Conservation (phyloP, 2,888 invertebrate genomes). For the Geophilus truncorum region DNA sequence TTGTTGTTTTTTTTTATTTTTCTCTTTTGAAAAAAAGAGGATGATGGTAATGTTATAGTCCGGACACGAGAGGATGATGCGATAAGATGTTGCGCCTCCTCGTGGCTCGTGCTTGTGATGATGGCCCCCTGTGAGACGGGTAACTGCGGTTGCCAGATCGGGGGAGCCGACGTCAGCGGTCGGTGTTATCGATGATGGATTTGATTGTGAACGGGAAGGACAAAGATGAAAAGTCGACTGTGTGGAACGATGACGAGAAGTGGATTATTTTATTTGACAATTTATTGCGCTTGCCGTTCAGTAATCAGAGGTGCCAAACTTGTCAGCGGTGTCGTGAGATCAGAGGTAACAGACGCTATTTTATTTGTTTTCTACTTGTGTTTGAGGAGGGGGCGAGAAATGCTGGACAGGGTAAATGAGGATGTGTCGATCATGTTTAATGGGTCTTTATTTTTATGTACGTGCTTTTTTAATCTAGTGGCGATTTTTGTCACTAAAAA, state of each 20-base stretch:
- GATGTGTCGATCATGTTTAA: background rate
- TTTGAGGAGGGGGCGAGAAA: background rate
- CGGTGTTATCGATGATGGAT: background rate
- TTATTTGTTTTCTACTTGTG: background rate
- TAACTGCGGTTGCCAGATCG: background rate
- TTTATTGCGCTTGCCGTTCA: conserved; percentile 53
- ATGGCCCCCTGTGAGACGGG: background rate
- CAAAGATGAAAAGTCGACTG: background rate
- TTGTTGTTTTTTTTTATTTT: background rate
- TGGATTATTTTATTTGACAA: conserved; percentile 57
- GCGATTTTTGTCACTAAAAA: background rate
- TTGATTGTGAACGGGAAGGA: background rate
- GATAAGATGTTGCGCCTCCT: background rate
- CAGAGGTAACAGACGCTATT: background rate
- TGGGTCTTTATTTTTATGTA: background rate
- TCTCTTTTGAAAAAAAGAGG: too few species aligned
- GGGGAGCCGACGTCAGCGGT: background rate
- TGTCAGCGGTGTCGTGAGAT: conserved; percentile 15
- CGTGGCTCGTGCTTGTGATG: background rate
- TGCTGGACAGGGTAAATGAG: background rate
- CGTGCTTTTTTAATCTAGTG: background rate
- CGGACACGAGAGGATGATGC: background rate
- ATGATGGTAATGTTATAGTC: background rate
- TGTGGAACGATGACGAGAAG: conserved; percentile 53
- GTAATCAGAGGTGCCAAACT: conserved; percentile 48